Evolutionary conservation across 2,888 invertebrate species (phyloP).

Genomic region (Pristionchus mayeri): DNA sequence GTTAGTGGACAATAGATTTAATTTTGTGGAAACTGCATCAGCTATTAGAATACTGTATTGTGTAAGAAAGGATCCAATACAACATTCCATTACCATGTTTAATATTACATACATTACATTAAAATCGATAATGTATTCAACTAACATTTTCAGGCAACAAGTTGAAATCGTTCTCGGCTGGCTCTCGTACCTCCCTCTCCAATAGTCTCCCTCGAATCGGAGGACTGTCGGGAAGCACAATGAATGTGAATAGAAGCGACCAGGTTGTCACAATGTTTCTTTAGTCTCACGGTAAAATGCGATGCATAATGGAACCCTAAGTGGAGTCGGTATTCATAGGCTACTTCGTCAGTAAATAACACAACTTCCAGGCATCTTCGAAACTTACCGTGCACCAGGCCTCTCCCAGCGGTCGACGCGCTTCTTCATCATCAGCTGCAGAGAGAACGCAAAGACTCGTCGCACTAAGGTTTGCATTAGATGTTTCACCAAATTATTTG

Average conservation of each 20-base stretch:
- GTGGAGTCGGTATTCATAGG: neutral
- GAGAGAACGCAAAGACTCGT: slow-evolving; percentile 24
- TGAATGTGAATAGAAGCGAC: neutral
- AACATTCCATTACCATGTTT: too few relatives aligned
- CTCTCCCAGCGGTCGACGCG: neutral
- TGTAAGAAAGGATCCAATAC: too few relatives aligned
- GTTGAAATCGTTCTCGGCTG: slow-evolving; percentile 48
- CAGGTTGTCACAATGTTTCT: neutral
- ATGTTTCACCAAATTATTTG: slow-evolving; percentile 13
- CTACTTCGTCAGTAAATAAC: neutral
- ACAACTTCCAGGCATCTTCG: neutral
- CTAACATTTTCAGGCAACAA: neutral
- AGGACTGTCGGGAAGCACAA: slow-evolving; percentile 22
- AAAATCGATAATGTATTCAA: too few relatives aligned
- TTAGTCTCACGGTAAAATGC: too few relatives aligned
- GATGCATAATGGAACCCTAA: neutral
- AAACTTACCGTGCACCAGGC: neutral
- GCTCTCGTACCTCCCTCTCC: slow-evolving; percentile 40
- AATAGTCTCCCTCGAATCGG: slow-evolving; percentile 44
- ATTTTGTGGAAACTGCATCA: too few relatives aligned
- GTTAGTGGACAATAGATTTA: neutral
- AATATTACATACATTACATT: neutral
- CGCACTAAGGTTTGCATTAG: slow-evolving; percentile 1
- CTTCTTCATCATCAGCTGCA: slow-evolving; percentile 47
- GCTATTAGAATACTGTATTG: too few relatives aligned